These are phyloP conservation scores for Lophotriccus pileatus DNA, from an alignment of 2,797 vertebrate species.

Conservation along the genomic window DNA sequence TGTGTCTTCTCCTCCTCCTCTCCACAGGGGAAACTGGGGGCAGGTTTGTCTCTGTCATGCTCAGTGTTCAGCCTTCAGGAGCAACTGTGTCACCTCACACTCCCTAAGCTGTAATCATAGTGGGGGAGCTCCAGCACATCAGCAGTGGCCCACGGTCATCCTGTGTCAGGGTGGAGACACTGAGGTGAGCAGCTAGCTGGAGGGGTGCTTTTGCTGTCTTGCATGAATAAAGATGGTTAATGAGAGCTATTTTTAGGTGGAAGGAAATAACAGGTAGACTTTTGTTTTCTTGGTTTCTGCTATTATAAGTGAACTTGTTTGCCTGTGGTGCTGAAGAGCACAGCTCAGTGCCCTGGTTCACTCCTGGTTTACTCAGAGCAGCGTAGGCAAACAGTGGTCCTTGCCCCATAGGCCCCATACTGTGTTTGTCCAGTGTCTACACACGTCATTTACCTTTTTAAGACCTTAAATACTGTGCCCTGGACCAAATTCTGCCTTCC, in stretches of 20 bases:
- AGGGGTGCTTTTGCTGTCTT: not conserved
- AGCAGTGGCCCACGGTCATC: not conserved
- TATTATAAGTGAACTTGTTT: not conserved
- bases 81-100: accelerated
- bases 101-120: not conserved
- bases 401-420: not conserved
- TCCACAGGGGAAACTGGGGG: accelerated
- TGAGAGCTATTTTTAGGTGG: not conserved
- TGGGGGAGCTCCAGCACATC: not conserved
- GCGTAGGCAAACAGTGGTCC: not conserved
- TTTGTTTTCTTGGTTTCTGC: not conserved
- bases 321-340: not conserved
- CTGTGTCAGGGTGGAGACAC: accelerated
- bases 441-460: not conserved
- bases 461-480: not conserved
- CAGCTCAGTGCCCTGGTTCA: not conserved
- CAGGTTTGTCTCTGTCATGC: accelerated
- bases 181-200: not conserved
- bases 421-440: not conserved
- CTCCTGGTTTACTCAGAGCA: not conserved
- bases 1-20: not conserved
- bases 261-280: not conserved
- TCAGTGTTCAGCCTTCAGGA: not conserved
- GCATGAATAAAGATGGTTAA: not conserved
- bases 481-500: not conserved